phyloP scores from a whole-genome alignment of 1,140 invertebrate genomes.

The Calosoma granatense region DNA sequence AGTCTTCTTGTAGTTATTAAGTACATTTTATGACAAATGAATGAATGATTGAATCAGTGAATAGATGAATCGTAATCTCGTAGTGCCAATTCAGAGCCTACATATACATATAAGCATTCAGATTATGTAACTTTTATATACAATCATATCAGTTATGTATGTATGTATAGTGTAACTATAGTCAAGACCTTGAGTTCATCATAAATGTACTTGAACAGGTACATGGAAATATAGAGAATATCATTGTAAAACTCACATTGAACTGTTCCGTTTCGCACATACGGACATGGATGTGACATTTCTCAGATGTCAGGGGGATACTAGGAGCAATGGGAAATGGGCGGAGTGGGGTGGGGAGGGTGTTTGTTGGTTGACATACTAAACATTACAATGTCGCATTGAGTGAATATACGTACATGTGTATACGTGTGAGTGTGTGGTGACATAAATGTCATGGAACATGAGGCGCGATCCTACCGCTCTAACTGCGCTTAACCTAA shows the following conservation, averaged over 20 bases:
- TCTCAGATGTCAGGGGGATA: background rate
- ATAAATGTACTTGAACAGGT: background rate
- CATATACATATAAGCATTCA: too few relatives aligned
- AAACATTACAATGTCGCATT: background rate
- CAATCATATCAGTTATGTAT: background rate
- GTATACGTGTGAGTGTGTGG: too few relatives aligned
- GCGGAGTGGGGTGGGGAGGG: too few relatives aligned
- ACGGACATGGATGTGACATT: background rate
- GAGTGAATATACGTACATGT: background rate
- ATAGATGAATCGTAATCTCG: too few relatives aligned
- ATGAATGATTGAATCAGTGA: too few relatives aligned
- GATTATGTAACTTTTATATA: too few relatives aligned
- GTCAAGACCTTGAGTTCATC: background rate
- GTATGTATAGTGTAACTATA: background rate
- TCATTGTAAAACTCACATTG: too few relatives aligned
- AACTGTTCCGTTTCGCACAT: background rate
- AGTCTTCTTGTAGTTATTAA: background rate
- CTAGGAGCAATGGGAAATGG: background rate
- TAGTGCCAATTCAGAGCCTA: too few relatives aligned
- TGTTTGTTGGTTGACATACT: too few relatives aligned
- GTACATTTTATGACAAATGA: background rate
- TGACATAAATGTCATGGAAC: too few relatives aligned
- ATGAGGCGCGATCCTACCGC: too few relatives aligned
- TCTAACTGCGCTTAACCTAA: too few relatives aligned
- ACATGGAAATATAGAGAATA: background rate